A percentile compares a stretch with the other conserved stretches of the same genome.
phyloP scores from a whole-genome alignment of 2,888 invertebrate genomes.

The Scaptomyza polygonia region DNA sequence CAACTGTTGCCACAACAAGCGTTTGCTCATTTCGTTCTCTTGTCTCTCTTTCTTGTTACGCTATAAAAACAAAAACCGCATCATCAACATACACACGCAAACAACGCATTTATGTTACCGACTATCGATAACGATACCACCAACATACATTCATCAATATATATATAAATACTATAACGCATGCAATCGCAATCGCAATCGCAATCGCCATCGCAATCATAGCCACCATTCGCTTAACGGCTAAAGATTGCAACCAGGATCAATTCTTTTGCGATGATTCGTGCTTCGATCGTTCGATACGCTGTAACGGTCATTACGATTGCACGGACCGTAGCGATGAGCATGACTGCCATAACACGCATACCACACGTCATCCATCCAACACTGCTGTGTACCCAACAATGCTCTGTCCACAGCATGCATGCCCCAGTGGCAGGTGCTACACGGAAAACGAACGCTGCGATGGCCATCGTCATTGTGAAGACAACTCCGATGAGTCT shows the following conservation, averaged over 20 bases:
- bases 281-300: conserved; percentile 87
- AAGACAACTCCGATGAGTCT: conserved; percentile 86
- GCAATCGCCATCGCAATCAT: conserved; percentile 40
- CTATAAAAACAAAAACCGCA: conserved; percentile 15
- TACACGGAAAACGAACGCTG: conserved; percentile 85
- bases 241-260: conserved; percentile 80
- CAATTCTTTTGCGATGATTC: conserved; percentile 86
- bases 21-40: conserved; percentile 52
- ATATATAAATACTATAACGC: conserved; percentile 24
- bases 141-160: conserved; percentile 21
- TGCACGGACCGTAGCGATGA: conserved; percentile 88
- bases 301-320: conserved; percentile 87
- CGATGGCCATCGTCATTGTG: conserved; percentile 86
- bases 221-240: conserved; percentile 69
- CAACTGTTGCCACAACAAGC: conserved; percentile 16
- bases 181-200: conserved; percentile 27
- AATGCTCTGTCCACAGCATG: conserved; percentile 84
- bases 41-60: conserved; percentile 54
- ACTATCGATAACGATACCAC: conserved; percentile 19
- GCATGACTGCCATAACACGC: conserved; percentile 68
- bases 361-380: conserved; percentile 54
- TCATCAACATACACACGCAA: conserved; percentile 14
- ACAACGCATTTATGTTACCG: conserved; percentile 15
- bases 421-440: conserved; percentile 86
- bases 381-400: conserved; percentile 13